phyloP scores from a whole-genome alignment of 2,888 invertebrate genomes.

The Athalia cordata region DNA sequence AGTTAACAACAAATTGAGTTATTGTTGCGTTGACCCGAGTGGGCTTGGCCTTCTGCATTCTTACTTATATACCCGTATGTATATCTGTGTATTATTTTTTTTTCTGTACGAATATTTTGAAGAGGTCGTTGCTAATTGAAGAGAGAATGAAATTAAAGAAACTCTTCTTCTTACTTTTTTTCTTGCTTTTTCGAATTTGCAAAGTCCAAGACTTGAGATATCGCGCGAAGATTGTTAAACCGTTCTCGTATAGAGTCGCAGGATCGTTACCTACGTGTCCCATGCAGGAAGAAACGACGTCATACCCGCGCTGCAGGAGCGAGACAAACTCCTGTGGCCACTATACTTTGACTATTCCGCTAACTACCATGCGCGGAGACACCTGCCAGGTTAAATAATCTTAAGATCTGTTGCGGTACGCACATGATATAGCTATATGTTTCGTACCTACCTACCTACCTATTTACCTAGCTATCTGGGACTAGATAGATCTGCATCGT shows the following conservation, averaged over 20 bases:
- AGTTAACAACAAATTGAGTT: slow-evolving; percentile 32
- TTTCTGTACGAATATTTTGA: too few relatives aligned
- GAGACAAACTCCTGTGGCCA: not conserved
- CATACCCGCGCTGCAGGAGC: not conserved
- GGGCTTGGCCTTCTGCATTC: slow-evolving; percentile 20
- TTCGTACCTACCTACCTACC: not conserved
- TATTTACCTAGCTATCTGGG: not conserved
- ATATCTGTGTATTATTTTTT: too few relatives aligned
- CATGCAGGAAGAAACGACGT: not conserved
- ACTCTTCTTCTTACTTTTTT: too few relatives aligned
- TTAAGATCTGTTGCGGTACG: not conserved
- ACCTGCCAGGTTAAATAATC: slow-evolving; percentile 39
- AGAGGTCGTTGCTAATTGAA: too few relatives aligned
- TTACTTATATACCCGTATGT: not conserved
- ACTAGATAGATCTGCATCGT: not conserved
- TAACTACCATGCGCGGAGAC: slow-evolving; percentile 24
- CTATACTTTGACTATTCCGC: slow-evolving; percentile 2
- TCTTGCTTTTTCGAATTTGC: not conserved
- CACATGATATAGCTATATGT: not conserved
- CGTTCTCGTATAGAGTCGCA: not conserved
- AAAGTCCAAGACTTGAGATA: slow-evolving; percentile 18
- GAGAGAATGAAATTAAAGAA: too few relatives aligned
- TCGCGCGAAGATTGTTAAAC: slow-evolving; percentile 25
- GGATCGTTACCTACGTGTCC: not conserved
- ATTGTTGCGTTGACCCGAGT: slow-evolving; percentile 30